Percentiles rank a stretch among this genome's conserved stretches.
These are phyloP conservation scores for Amiota mariae DNA, from an alignment of 2,888 invertebrate genomes.

Conservation along the genomic window DNA sequence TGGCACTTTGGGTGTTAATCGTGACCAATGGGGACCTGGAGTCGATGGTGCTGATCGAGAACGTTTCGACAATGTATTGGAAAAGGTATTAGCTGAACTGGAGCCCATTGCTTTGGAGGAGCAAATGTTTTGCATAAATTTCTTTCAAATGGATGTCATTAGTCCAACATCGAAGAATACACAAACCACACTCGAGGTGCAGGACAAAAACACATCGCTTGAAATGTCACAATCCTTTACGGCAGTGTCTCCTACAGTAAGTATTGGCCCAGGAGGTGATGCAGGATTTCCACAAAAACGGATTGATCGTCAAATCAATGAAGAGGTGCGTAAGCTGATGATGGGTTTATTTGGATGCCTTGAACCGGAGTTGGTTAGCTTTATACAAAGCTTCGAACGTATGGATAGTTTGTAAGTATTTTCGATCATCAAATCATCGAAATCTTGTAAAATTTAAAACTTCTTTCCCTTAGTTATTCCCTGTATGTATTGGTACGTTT, in stretches of 20 bases:
- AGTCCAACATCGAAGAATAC: slow-evolving; percentile 77
- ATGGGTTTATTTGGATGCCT: slow-evolving; percentile 89
- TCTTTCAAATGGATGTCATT: slow-evolving; percentile 87
- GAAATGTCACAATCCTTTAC: slow-evolving; percentile 65
- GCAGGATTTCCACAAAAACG: slow-evolving; percentile 75
- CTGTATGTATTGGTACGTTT: slow-evolving; percentile 94
- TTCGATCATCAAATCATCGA: not conserved
- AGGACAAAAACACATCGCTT: slow-evolving; percentile 64
- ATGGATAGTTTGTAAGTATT: slow-evolving; percentile 89
- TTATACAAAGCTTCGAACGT: slow-evolving; percentile 89
- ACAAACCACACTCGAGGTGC: slow-evolving; percentile 76
- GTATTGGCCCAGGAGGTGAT: slow-evolving; percentile 42
- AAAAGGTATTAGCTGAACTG: slow-evolving; percentile 89
- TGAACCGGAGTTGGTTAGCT: slow-evolving; percentile 88
- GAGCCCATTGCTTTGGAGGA: slow-evolving; percentile 94
- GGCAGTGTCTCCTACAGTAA: slow-evolving; percentile 49
- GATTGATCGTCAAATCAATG: slow-evolving; percentile 82
- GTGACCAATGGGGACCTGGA: slow-evolving; percentile 79
- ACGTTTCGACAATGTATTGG: slow-evolving; percentile 81
- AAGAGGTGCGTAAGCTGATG: slow-evolving; percentile 90
- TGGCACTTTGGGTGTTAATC: slow-evolving; percentile 77
- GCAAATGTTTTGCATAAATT: slow-evolving; percentile 94
- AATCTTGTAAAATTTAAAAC: not conserved
- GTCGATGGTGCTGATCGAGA: slow-evolving; percentile 77
- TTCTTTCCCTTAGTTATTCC: slow-evolving; percentile 81